These are phyloP conservation scores for Liposcelis brunnea DNA, from an alignment of 2,888 invertebrate species.

Conservation along the genomic window DNA sequence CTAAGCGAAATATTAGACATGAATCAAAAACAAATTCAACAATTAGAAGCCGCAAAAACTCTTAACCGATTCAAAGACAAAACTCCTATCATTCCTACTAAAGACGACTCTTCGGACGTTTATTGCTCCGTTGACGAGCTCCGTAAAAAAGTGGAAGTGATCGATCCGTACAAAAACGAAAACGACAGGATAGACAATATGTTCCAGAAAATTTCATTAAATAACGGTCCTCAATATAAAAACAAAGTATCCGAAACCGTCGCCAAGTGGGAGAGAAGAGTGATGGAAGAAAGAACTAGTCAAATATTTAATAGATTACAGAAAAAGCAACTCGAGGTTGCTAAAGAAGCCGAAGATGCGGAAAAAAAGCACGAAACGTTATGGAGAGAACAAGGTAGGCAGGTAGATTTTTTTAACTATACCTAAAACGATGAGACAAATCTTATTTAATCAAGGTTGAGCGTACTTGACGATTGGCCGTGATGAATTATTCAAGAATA, in stretches of 20 bases:
- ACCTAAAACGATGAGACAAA: slow-evolving; percentile 1
- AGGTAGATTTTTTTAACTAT: not conserved
- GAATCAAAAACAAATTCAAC: slow-evolving; percentile 19
- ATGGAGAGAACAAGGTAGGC: slow-evolving; percentile 46
- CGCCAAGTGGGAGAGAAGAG: slow-evolving; percentile 47
- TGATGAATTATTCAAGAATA: not conserved
- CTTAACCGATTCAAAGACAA: slow-evolving; percentile 14
- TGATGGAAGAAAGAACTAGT: slow-evolving; percentile 44
- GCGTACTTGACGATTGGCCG: not conserved
- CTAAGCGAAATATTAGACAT: slow-evolving; percentile 37
- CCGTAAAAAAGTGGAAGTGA: slow-evolving; percentile 23
- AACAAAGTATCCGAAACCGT: slow-evolving; percentile 41
- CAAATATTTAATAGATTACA: slow-evolving; percentile 44
- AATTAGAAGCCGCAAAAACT: slow-evolving; percentile 18
- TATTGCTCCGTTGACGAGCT: slow-evolving; percentile 51
- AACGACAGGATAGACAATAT: slow-evolving; percentile 18
- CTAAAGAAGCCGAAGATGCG: slow-evolving; percentile 39
- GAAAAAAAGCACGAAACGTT: slow-evolving; percentile 39
- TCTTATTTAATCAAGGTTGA: slow-evolving; percentile 10
- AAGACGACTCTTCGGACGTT: slow-evolving; percentile 39
- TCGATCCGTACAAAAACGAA: not conserved
- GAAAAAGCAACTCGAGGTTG: slow-evolving; percentile 35
- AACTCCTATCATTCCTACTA: slow-evolving; percentile 15
- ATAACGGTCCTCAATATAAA: slow-evolving; percentile 29
- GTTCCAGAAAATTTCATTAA: slow-evolving; percentile 29